Evolutionary conservation across 92 coral and sea anemone genomes (phyloP).

Genomic region (Porites lobata): DNA sequence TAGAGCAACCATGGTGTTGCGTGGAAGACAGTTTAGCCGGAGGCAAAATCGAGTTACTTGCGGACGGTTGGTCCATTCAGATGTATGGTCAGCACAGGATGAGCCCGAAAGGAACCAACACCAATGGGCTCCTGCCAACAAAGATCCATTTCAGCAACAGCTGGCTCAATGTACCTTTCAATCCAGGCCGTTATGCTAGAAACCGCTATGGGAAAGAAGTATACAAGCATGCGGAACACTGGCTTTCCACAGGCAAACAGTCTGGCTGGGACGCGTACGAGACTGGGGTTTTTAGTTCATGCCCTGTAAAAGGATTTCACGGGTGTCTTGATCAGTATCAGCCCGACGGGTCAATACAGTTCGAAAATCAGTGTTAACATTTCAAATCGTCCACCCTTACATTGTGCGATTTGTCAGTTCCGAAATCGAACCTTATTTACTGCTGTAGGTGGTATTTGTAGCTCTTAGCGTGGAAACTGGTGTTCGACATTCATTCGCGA

Average conservation of each 20-base stretch:
- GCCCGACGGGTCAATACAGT: constrained; percentile 88
- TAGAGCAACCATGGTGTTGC: constrained; percentile 72
- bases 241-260: constrained; percentile 80
- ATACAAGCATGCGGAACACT: constrained; percentile 89
- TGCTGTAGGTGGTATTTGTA: too few relatives aligned
- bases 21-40: constrained; percentile 84
- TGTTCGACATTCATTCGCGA: too few relatives aligned
- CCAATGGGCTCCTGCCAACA: constrained; percentile 70
- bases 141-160: constrained; percentile 77
- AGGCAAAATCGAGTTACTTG: constrained; percentile 84
- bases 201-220: constrained; percentile 85
- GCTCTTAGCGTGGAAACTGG: too few relatives aligned
- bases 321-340: constrained; percentile 87
- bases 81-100: constrained; percentile 91
- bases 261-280: constrained; percentile 87
- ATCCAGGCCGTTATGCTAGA: constrained; percentile 82
- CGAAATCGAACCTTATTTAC: too few relatives aligned
- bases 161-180: constrained; percentile 86
- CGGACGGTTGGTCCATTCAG: constrained; percentile 91
- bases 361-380: constrained; percentile 70
- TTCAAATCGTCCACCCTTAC: not conserved
- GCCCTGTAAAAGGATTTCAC: constrained; percentile 83
- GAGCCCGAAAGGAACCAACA: constrained; percentile 69
- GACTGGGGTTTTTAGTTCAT: constrained; percentile 62
- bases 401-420: not conserved